Conservation (phyloP, 2,797 vertebrate species). For the Phyllotis vaccarum region DNA sequence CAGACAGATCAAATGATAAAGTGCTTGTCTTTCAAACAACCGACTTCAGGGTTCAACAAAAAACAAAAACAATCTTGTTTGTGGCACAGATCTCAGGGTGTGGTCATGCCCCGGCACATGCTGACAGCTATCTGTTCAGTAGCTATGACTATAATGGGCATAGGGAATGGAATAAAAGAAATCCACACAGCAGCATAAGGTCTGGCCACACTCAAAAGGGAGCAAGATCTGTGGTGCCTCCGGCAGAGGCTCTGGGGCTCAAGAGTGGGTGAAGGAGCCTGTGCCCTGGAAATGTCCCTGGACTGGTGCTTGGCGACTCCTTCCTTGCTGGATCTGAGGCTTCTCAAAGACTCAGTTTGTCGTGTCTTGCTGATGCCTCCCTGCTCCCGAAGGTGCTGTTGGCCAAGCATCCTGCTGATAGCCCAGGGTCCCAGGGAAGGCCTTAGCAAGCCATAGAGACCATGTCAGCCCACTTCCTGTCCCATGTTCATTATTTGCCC, state of each 20-base stretch:
- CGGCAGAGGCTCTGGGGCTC: rapidly evolving
- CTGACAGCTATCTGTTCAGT: background rate
- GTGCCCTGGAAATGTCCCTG: background rate
- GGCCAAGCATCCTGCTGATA: background rate
- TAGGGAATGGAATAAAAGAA: background rate
- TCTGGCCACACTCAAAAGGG: background rate
- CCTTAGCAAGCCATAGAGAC: background rate
- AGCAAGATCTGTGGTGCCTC: background rate
- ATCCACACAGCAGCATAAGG: background rate
- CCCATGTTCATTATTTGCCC: too few species aligned
- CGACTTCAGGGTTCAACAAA: background rate
- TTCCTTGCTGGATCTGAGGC: background rate
- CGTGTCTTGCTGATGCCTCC: background rate
- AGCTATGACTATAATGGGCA: background rate
- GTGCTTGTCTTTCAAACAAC: background rate
- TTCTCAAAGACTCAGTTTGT: background rate
- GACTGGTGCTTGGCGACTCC: background rate
- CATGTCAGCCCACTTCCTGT: background rate
- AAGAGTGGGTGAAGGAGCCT: background rate
- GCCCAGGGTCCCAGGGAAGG: background rate
- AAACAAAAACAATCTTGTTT: background rate
- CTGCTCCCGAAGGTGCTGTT: background rate
- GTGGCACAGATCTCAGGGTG: background rate
- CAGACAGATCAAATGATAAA: too few species aligned
- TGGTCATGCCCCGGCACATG: background rate